These are phyloP conservation scores for Neodiprion fabricii DNA, from an alignment of 1,140 invertebrate genomes.

Conservation along the genomic window DNA sequence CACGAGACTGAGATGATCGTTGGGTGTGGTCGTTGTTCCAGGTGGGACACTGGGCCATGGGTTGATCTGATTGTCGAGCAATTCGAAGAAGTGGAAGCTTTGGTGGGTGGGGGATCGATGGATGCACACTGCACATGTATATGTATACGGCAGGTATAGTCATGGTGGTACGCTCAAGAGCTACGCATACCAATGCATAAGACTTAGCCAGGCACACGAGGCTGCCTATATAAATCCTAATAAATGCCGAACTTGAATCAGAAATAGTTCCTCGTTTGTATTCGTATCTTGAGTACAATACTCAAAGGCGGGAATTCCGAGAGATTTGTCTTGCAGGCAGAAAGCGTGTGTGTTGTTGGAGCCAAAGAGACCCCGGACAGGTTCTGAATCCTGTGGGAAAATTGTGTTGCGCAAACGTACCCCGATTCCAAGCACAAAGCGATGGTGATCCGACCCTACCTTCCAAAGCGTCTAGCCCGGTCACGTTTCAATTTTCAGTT, in stretches of 20 bases:
- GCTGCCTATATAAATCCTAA: neutral
- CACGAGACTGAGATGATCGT: no score
- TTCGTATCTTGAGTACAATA: constrained; percentile 9
- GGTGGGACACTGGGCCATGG: no score
- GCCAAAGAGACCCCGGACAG: constrained; percentile 30
- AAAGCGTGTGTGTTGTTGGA: constrained; percentile 10
- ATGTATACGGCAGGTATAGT: no score
- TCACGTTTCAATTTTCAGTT: constrained; percentile 1
- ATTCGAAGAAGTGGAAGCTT: no score
- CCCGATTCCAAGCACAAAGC: constrained; percentile 23
- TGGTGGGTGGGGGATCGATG: no score
- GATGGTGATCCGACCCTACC: neutral
- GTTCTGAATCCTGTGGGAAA: constrained; percentile 43
- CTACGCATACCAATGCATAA: no score
- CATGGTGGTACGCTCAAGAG: no score
- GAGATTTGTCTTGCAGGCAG: constrained; percentile 20
- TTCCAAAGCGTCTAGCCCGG: neutral
- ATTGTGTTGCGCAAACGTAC: constrained; percentile 39
- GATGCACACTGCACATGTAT: no score
- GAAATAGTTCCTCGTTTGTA: constrained; percentile 15
- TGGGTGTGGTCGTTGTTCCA: no score
- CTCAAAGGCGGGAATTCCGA: constrained; percentile 13
- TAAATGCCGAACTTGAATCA: neutral
- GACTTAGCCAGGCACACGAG: no score
- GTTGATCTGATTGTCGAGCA: no score